Evolutionary conservation across 2,113 vertebrate species (phyloP).

Genomic region (Elgaria multicarinata): DNA sequence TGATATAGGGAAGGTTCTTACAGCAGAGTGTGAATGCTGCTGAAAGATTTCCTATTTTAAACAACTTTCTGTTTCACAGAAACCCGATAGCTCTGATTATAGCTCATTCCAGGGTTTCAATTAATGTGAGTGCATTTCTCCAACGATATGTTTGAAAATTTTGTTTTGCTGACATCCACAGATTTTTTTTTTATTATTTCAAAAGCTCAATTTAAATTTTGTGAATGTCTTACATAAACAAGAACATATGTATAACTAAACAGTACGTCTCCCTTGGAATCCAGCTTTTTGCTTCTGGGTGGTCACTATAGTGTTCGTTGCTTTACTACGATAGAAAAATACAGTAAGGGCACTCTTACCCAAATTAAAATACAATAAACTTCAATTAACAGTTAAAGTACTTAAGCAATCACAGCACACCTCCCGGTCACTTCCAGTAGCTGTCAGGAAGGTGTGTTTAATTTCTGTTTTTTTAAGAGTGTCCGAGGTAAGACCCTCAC

Average conservation of each 20-base stretch:
- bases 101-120: conserved; percentile 29
- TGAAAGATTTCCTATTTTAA: not conserved
- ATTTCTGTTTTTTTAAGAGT: conserved; percentile 33
- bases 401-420: conserved; percentile 38
- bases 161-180: conserved; percentile 60
- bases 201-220: conserved; percentile 64
- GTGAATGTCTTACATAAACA: conserved; percentile 67
- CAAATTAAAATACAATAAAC: conserved; percentile 56
- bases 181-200: conserved; percentile 48
- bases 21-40: not conserved
- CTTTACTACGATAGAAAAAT: conserved; percentile 55
- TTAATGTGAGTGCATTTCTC: conserved; percentile 50
- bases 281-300: conserved; percentile 74
- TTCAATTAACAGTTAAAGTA: conserved; percentile 61
- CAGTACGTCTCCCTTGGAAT: conserved; percentile 48
- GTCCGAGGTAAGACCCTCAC: not conserved
- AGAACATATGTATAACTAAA: conserved; percentile 72
- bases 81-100: not conserved
- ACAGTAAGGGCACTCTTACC: conserved; percentile 27
- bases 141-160: conserved; percentile 60
- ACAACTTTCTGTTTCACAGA: conserved; percentile 6
- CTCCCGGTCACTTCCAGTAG: conserved; percentile 33
- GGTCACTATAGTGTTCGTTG: conserved; percentile 59
- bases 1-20: too few relatives aligned
- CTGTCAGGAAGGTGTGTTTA: not conserved